Evolutionary conservation across 2,113 vertebrate species (phyloP).

Genomic region (Aptenodytes forsteri): DNA sequence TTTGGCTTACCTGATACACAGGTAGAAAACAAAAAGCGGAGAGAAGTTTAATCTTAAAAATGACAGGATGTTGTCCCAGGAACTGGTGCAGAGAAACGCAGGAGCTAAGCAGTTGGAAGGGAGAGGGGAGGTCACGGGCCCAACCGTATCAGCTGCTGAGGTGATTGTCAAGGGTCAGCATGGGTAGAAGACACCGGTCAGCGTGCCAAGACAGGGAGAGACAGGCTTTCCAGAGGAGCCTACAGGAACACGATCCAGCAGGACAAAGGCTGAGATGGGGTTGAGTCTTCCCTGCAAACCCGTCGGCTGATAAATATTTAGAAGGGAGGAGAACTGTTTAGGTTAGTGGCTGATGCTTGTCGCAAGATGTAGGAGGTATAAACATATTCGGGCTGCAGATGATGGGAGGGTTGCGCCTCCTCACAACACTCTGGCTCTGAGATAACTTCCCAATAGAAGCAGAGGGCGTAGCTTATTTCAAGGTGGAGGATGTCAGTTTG

Average conservation of each 20-base stretch:
- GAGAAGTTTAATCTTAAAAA: not conserved
- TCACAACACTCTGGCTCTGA: not conserved
- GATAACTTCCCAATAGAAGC: not conserved
- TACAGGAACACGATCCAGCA: not conserved
- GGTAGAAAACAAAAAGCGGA: not conserved
- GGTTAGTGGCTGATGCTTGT: not conserved
- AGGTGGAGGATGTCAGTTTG: not conserved
- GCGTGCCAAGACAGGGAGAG: not conserved
- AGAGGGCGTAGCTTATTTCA: not conserved
- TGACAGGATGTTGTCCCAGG: not conserved
- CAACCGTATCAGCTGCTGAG: not conserved
- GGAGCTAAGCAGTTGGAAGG: not conserved
- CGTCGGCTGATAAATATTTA: not conserved
- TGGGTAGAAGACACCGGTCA: not conserved
- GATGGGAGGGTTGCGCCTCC: not conserved
- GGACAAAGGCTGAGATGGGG: not conserved
- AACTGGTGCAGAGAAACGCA: not conserved
- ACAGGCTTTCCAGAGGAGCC: not conserved
- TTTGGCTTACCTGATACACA: not conserved
- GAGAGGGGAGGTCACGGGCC: not conserved
- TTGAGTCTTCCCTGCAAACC: not conserved
- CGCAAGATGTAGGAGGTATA: not conserved
- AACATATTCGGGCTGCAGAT: not conserved
- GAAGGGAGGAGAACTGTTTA: not conserved
- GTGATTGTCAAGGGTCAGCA: not conserved